Base-by-base conservation (phyloP, 2,113 vertebrate genomes). In the Cygnus buccinator region DNA sequence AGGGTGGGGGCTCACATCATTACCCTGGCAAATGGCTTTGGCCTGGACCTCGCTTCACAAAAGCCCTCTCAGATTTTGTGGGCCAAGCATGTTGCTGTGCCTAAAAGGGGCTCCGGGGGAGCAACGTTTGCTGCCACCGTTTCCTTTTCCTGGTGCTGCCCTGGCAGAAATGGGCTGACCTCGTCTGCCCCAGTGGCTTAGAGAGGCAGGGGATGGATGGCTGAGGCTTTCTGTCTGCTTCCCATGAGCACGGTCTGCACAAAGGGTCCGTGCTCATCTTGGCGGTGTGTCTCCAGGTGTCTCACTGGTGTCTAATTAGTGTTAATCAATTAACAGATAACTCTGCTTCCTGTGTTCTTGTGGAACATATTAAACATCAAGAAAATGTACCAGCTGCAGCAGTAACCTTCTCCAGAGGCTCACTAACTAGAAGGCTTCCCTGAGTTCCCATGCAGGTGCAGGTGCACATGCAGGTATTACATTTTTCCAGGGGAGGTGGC, bases 181-280 rank as follows among this genome's bases (percentile, higher is more conserved):
- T 46, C 6, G 3, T 15, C 65, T 1, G 0, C 14, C 23, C 33
- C 43, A 1, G 3, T 2, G 25, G 18, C 35, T 43, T 48, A 72
- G 61, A 7, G 1, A 37, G 35, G 48, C 19, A 9, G 5, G 55
- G 46, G 65, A 48, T 13, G 9, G 71, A 41, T 13, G 11, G 55
- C 55, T 20, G 12, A 63, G 43, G 31, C 29, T 55, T 68, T 52
- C 19, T 18, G 33, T 11, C 84, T 31, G 35, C 33, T 58, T 21
- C 48, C 3, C 41, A 4, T 5, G 1, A 0, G 39, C 52, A 11
- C 0, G 23, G 43, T 25, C 71, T 23, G 48, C 87, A 28, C 70
- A 20, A 9, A n/a, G 52, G 43, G 44, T 29, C 44, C 33, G 25
- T 39, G 58, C 71, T 46, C 63, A 39, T 31, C 52, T 33, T 65